These are phyloP conservation scores for Python bivittatus DNA, from an alignment of 2,113 vertebrate genomes.

Conservation along the genomic window DNA sequence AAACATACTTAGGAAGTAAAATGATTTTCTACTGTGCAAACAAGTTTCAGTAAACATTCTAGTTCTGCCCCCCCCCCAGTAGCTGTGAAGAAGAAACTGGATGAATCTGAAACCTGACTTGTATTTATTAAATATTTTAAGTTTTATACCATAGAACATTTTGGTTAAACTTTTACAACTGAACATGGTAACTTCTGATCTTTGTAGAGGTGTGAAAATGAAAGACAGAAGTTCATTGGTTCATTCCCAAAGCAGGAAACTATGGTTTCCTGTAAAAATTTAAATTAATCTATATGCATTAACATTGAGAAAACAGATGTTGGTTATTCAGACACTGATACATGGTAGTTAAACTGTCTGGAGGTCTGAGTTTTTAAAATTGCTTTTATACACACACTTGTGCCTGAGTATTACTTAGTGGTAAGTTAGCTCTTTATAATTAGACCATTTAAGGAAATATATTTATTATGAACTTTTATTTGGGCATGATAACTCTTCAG, in stretches of 20 bases:
- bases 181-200: background rate
- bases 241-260: background rate
- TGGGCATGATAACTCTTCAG: background rate
- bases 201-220: background rate
- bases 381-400: background rate
- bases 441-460: background rate
- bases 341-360: too few species aligned
- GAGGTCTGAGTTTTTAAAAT: background rate
- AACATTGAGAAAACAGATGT: too few species aligned
- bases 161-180: background rate
- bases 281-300: too few species aligned
- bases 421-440: background rate
- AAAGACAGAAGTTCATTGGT: background rate
- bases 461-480: background rate
- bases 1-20: background rate
- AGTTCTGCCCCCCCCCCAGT: background rate
- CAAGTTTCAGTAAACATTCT: background rate
- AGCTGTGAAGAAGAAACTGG: background rate
- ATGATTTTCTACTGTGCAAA: background rate
- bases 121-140: background rate
- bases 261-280: background rate
- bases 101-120: background rate
- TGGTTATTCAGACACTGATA: too few species aligned
- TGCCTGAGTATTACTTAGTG: background rate
- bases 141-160: background rate